phyloP scores from a whole-genome alignment of 2,888 invertebrate genomes.

The Tupiocoris notatus region DNA sequence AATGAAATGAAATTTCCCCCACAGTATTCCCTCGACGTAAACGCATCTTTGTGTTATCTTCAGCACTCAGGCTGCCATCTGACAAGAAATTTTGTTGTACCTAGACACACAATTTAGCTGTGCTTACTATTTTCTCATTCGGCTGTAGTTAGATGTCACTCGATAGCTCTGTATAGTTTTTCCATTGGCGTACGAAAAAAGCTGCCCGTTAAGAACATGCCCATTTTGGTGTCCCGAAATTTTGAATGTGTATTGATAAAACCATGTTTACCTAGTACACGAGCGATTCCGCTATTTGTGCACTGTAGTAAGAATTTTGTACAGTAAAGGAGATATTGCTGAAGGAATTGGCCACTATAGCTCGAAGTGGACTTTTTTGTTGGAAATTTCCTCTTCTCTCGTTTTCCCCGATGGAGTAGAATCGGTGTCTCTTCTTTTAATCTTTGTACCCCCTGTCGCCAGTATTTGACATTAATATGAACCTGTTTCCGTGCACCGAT shows the following conservation, averaged over 20 bases:
- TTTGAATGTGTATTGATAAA: constrained; percentile 42
- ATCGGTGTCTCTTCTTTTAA: constrained; percentile 21
- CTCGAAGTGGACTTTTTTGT: constrained; percentile 45
- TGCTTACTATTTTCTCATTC: background rate
- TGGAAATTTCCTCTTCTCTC: background rate
- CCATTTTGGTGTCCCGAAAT: background rate
- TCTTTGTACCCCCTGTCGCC: constrained; percentile 4
- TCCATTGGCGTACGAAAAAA: background rate
- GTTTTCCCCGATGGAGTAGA: constrained; percentile 10
- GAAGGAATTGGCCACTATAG: constrained; percentile 44
- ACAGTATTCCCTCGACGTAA: too few relatives aligned
- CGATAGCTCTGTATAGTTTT: constrained; percentile 16
- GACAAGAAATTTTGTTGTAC: too few relatives aligned
- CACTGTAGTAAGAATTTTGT: constrained; percentile 45
- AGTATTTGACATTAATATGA: too few relatives aligned
- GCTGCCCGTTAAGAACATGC: constrained; percentile 1
- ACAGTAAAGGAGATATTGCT: constrained; percentile 40
- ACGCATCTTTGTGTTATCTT: too few relatives aligned
- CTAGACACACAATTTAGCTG: background rate
- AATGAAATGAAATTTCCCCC: too few relatives aligned
- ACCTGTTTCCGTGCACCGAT: background rate
- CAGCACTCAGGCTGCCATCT: too few relatives aligned
- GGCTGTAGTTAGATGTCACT: constrained; percentile 18
- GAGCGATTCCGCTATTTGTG: constrained; percentile 28
- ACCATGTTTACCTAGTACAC: constrained; percentile 24